These are phyloP conservation scores for Mastacembelus armatus DNA, from an alignment of 2,797 vertebrate species.

Conservation along the genomic window DNA sequence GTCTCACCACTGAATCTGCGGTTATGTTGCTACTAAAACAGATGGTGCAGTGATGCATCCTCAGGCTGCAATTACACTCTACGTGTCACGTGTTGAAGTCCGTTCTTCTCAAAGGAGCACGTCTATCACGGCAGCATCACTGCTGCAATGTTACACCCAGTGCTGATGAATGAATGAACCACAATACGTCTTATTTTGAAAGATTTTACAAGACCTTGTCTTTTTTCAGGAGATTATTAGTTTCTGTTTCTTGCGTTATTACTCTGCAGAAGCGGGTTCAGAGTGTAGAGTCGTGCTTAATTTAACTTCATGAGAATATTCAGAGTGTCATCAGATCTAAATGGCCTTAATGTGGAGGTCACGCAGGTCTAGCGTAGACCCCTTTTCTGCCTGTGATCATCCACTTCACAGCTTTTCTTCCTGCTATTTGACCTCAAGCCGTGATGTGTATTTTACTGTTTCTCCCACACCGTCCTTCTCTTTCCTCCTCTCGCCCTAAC, in stretches of 20 bases:
- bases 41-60: conserved; percentile 52
- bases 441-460: neutral
- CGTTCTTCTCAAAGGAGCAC: neutral
- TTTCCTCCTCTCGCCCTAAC: neutral
- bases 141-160: neutral
- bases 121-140: conserved; percentile 22
- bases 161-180: neutral
- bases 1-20: conserved; percentile 22
- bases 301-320: conserved; percentile 16
- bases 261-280: conserved; percentile 1
- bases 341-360: conserved; percentile 38
- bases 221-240: neutral
- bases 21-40: conserved; percentile 29
- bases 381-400: conserved; percentile 23
- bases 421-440: conserved; percentile 7
- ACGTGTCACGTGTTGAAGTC: neutral
- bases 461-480: neutral
- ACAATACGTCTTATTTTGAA: neutral
- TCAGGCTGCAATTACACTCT: conserved; percentile 24
- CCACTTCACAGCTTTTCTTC: conserved; percentile 12
- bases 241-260: conserved; percentile 1
- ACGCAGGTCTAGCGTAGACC: conserved; percentile 32
- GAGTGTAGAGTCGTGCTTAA: neutral
- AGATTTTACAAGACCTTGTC: neutral
- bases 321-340: conserved; percentile 25